Conservation (phyloP, 2,113 vertebrate species). For the Chaenocephalus aceratus region DNA sequence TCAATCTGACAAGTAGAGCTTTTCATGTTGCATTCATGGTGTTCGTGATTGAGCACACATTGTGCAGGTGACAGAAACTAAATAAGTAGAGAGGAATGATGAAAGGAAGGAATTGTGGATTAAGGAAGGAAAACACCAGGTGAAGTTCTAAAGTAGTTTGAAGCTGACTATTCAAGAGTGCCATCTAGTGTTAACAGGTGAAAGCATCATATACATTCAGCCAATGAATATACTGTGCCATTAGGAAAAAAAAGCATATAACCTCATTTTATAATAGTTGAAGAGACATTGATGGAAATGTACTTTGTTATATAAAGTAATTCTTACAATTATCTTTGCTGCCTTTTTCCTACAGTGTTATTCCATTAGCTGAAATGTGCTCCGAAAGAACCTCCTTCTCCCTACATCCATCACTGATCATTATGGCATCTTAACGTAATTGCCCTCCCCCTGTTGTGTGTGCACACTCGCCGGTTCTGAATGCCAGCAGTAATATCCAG, state of each 20-base stretch:
- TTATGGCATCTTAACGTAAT: constrained; percentile 82
- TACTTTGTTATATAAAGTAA: constrained; percentile 74
- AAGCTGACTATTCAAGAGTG: constrained; percentile 67
- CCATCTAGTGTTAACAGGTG: constrained; percentile 66
- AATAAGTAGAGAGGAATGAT: constrained; percentile 15
- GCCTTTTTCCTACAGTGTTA: constrained; percentile 61
- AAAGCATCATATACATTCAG: not conserved
- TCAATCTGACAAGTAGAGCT: not conserved
- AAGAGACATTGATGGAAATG: constrained; percentile 77
- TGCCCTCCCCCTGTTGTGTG: constrained; percentile 75
- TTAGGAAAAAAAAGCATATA: constrained; percentile 16
- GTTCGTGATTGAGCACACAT: constrained; percentile 20
- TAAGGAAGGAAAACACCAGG: constrained; percentile 8
- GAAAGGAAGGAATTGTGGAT: constrained; percentile 10
- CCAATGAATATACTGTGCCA: constrained; percentile 35
- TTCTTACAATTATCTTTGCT: constrained; percentile 59
- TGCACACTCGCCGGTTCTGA: constrained; percentile 57
- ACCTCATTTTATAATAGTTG: constrained; percentile 58
- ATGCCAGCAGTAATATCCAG: constrained; percentile 74
- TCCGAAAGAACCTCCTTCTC: constrained; percentile 63
- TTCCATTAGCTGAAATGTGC: constrained; percentile 81
- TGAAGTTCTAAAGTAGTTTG: not conserved
- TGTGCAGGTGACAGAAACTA: constrained; percentile 32
- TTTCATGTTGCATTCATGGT: constrained; percentile 10
- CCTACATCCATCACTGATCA: constrained; percentile 81